These are phyloP conservation scores for Monochamus alternatus DNA, from an alignment of 2,888 invertebrate genomes.

Conservation along the genomic window DNA sequence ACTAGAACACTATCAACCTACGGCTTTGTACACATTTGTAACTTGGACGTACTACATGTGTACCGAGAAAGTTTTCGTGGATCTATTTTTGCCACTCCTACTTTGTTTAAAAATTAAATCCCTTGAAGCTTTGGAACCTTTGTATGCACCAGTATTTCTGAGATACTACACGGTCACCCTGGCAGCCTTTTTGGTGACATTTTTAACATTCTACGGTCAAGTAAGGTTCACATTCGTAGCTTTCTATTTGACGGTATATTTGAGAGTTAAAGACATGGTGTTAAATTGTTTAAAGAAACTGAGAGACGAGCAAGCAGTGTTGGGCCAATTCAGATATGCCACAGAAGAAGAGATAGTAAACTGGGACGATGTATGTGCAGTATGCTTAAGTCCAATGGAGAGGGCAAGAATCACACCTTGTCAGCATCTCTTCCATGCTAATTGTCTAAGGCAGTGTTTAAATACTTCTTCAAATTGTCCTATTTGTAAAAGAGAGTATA, in stretches of 20 bases:
- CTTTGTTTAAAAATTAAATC: slow-evolving; percentile 76
- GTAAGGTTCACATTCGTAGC: slow-evolving; percentile 76
- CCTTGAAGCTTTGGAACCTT: slow-evolving; percentile 81
- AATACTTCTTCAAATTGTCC: slow-evolving; percentile 81
- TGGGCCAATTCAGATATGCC: slow-evolving; percentile 79
- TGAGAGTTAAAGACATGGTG: slow-evolving; percentile 78
- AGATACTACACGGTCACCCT: slow-evolving; percentile 75
- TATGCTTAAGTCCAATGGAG: slow-evolving; percentile 81
- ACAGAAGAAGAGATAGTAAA: slow-evolving; percentile 78
- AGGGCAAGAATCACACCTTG: slow-evolving; percentile 85
- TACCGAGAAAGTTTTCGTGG: slow-evolving; percentile 82
- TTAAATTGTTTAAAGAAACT: slow-evolving; percentile 74
- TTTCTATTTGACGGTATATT: slow-evolving; percentile 78
- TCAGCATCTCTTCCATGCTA: slow-evolving; percentile 86
- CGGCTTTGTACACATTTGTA: slow-evolving; percentile 77
- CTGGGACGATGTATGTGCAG: slow-evolving; percentile 85
- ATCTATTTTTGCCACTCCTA: slow-evolving; percentile 77
- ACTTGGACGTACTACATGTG: slow-evolving; percentile 82
- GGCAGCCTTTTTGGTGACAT: slow-evolving; percentile 74
- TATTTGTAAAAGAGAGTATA: slow-evolving; percentile 81
- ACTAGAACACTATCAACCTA: slow-evolving; percentile 82
- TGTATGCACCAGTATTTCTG: slow-evolving; percentile 81
- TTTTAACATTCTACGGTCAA: slow-evolving; percentile 74
- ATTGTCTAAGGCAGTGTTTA: slow-evolving; percentile 83
- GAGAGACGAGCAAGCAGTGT: slow-evolving; percentile 75